Percentiles rank a stretch among this genome's conserved stretches.
These are phyloP conservation scores for Enteromius trimaculatus DNA, from an alignment of 2,797 vertebrate species.

Conservation along the genomic window DNA sequence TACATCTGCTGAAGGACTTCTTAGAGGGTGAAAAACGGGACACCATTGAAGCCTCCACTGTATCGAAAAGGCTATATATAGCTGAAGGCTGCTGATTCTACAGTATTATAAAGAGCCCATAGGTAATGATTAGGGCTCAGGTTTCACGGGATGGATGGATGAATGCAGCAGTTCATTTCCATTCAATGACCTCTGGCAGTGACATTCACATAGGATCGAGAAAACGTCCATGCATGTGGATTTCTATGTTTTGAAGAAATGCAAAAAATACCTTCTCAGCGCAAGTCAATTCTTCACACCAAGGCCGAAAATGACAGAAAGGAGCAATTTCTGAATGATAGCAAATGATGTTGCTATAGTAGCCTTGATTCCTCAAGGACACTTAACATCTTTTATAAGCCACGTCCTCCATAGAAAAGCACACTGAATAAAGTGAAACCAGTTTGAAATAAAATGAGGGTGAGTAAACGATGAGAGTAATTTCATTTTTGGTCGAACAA, in stretches of 20 bases:
- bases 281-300: background rate
- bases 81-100: slow-evolving; percentile 56
- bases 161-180: slow-evolving; percentile 38
- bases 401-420: background rate
- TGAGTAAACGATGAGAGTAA: background rate
- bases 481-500: background rate
- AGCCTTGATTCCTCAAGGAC: slow-evolving; percentile 4
- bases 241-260: background rate
- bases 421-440: background rate
- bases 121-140: slow-evolving; percentile 57
- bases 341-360: slow-evolving; percentile 1
- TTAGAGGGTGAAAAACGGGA: slow-evolving; percentile 10
- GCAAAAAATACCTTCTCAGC: too few relatives aligned
- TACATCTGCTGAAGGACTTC: slow-evolving; percentile 13
- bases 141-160: slow-evolving; percentile 44
- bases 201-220: slow-evolving; percentile 23
- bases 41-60: slow-evolving; percentile 46
- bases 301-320: background rate
- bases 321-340: background rate
- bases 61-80: slow-evolving; percentile 60
- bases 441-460: background rate
- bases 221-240: background rate
- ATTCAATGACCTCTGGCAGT: slow-evolving; percentile 35
- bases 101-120: slow-evolving; percentile 52
- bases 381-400: background rate